Percentiles rank a stretch among this genome's conserved stretches.
These are phyloP conservation scores for Tenthredo mesomela DNA, from an alignment of 2,888 invertebrate genomes.

Conservation along the genomic window DNA sequence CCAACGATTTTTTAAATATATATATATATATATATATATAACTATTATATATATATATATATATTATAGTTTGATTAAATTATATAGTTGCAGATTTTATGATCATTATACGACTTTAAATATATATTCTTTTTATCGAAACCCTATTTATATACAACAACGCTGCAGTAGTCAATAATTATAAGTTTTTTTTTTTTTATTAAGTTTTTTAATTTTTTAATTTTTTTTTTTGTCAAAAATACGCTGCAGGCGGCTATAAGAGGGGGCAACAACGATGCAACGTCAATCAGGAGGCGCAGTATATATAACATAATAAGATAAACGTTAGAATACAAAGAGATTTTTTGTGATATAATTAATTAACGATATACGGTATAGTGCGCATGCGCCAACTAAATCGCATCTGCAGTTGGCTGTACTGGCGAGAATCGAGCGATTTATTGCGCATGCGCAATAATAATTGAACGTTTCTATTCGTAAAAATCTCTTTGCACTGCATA, in stretches of 20 bases:
- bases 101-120: neutral
- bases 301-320: slow-evolving; percentile 53
- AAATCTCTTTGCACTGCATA: neutral
- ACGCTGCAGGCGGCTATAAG: slow-evolving; percentile 26
- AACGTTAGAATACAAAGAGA: slow-evolving; percentile 70
- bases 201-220: no score
- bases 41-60: no score
- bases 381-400: neutral
- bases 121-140: neutral
- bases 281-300: slow-evolving; percentile 37
- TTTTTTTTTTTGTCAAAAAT: neutral
- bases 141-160: neutral
- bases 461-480: neutral
- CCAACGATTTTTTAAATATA: neutral
- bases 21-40: no score
- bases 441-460: no score
- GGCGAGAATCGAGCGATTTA: neutral
- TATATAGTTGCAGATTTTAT: neutral
- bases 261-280: slow-evolving; percentile 32
- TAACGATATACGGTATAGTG: neutral
- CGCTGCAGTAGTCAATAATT: neutral
- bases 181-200: neutral
- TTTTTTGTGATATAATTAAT: no score
- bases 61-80: neutral
- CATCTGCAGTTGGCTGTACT: neutral